Percentiles rank a stretch among this genome's conserved stretches.
Conservation (phyloP, 2,797 vertebrate species). For the Myotis daubentonii region DNA sequence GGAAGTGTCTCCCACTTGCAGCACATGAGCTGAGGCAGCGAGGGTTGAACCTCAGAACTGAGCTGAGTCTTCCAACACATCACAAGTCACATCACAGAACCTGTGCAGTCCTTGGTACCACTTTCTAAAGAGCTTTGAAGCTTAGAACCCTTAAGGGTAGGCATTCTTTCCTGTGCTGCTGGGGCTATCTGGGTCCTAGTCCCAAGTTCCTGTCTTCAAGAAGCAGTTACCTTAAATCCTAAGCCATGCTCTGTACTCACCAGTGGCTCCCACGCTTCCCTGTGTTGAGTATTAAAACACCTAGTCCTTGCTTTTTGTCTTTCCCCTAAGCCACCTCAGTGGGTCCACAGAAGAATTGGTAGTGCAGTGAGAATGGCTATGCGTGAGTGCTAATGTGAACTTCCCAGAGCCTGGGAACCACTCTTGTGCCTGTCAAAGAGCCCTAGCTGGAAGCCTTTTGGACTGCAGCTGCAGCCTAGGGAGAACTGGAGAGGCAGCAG, state of each 20-base stretch:
- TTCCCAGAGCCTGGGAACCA: neutral
- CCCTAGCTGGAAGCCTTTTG: neutral
- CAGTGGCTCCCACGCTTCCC: neutral
- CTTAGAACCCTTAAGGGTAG: neutral
- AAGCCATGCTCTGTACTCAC: neutral
- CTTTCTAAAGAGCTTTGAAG: neutral
- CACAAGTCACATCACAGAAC: neutral
- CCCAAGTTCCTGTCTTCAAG: neutral
- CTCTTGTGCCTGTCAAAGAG: neutral
- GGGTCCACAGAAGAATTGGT: neutral
- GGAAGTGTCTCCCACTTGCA: neutral
- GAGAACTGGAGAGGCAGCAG: neutral
- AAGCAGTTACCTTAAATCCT: neutral
- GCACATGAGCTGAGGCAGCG: neutral
- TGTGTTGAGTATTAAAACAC: neutral
- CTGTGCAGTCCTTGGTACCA: neutral
- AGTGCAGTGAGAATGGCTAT: neutral
- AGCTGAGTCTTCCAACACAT: neutral
- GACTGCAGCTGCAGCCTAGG: no score
- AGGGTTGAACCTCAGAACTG: neutral
- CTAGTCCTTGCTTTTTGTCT: neutral
- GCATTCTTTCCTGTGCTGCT: neutral
- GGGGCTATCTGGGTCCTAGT: neutral
- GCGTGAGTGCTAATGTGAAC: neutral
- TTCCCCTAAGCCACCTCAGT: neutral